Evolutionary conservation across 92 coral and sea anemone genomes (phyloP).

Genomic region (Paramuricea clavata): DNA sequence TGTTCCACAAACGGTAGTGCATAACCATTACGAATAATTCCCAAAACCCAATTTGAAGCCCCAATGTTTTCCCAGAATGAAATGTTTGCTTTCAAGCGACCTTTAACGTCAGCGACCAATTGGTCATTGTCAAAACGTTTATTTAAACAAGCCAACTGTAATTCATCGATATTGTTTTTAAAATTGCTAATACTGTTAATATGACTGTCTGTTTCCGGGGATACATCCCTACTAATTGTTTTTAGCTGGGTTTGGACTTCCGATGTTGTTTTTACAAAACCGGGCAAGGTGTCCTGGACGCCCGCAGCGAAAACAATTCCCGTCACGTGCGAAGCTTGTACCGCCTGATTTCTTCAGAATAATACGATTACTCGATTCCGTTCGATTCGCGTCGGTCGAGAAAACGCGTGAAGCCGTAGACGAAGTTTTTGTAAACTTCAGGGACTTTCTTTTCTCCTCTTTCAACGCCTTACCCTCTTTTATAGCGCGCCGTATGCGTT

Average conservation of each 20-base stretch:
- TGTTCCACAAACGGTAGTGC: background rate
- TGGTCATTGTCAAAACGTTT: too few species aligned
- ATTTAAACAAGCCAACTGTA: background rate
- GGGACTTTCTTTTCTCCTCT: background rate
- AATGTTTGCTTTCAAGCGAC: background rate
- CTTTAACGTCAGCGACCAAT: too few species aligned
- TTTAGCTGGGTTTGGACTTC: background rate
- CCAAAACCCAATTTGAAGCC: slow-evolving; percentile 2
- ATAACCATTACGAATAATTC: background rate
- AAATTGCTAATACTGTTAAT: too few species aligned
- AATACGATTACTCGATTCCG: too few species aligned
- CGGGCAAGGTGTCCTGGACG: slow-evolving; percentile 52
- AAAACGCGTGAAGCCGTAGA: too few species aligned
- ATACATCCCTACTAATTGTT: background rate
- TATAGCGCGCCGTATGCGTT: background rate
- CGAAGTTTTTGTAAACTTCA: too few species aligned
- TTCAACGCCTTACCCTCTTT: background rate
- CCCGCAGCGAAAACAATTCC: slow-evolving; percentile 52
- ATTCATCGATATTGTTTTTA: background rate
- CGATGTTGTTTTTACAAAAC: background rate
- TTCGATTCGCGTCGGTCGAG: too few species aligned
- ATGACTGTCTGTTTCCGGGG: background rate
- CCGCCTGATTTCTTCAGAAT: background rate
- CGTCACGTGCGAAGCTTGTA: background rate
- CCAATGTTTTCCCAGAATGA: slow-evolving; percentile 28